phyloP scores from a whole-genome alignment of 30 jellyfish, hydroid and myxozoan genomes.

The Turritopsis dohrnii region DNA sequence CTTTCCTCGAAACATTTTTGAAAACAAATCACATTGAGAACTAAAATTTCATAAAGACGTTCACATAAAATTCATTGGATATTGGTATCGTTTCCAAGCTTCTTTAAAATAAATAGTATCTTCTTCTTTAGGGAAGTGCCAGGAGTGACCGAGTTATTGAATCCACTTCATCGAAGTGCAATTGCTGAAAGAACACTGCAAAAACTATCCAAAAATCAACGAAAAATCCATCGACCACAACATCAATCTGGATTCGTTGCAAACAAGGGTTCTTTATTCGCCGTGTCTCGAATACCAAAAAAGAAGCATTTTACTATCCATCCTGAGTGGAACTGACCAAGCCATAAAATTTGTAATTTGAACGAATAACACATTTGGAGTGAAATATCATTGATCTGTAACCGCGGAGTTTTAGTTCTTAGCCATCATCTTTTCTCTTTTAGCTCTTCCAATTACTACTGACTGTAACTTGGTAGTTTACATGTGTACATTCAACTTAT shows the following conservation, averaged over 20 bases:
- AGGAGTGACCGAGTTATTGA: conserved; percentile 12
- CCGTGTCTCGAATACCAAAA: neutral
- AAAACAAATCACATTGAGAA: neutral
- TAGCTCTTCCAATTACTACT: too few species aligned
- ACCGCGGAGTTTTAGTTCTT: too few species aligned
- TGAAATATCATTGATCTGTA: neutral
- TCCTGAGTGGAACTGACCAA: conserved; percentile 18
- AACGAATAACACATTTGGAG: neutral
- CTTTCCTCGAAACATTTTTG: neutral
- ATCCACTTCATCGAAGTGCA: conserved; percentile 11
- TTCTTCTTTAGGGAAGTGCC: conserved; percentile 21
- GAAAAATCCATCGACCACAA: neutral
- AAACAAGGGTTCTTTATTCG: neutral
- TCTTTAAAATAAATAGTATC: neutral
- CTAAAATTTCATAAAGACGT: neutral
- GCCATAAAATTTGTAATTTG: neutral
- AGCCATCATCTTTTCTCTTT: neutral
- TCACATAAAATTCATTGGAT: neutral
- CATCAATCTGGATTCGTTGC: neutral
- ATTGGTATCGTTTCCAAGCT: neutral
- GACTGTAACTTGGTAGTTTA: too few species aligned
- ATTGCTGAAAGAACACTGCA: neutral
- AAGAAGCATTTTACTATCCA: conserved; percentile 19
- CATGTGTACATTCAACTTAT: too few species aligned
- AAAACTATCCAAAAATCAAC: neutral